Conservation (phyloP, 2,113 vertebrate species). For the Hippopotamus amphibius region DNA sequence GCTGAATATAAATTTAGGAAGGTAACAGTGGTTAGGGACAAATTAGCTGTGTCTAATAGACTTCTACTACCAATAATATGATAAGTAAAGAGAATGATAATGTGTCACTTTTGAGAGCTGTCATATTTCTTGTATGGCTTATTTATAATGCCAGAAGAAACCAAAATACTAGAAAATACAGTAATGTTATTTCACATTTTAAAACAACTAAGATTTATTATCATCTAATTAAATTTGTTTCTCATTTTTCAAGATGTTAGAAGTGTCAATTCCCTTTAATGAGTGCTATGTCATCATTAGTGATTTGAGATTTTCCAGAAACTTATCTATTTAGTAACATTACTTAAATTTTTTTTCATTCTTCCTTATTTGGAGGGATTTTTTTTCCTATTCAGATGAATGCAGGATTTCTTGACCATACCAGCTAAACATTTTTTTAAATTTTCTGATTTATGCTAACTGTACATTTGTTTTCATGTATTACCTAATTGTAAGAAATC, state of each 20-base stretch:
- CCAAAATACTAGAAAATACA: constrained; percentile 14
- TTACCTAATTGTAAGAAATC: constrained; percentile 46
- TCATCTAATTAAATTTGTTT: constrained; percentile 1
- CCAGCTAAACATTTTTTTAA: background rate
- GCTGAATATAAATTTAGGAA: background rate
- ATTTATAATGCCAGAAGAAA: background rate
- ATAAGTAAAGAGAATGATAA: background rate
- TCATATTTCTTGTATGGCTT: background rate
- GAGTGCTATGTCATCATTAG: background rate
- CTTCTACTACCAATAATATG: background rate
- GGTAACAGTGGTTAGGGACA: background rate
- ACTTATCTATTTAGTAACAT: background rate
- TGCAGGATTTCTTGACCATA: background rate
- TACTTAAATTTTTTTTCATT: background rate
- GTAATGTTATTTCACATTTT: background rate
- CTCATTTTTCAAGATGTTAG: constrained; percentile 20
- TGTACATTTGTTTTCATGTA: constrained; percentile 55
- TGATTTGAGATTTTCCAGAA: background rate
- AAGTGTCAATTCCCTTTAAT: background rate
- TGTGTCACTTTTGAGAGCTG: background rate
- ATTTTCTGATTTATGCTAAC: constrained; percentile 61
- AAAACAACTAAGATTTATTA: background rate
- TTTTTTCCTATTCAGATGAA: constrained; percentile 25
- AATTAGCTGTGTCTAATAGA: background rate
- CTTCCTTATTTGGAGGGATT: background rate